phyloP scores from a whole-genome alignment of 2,113 vertebrate genomes.

The Burhinus bistriatus region DNA sequence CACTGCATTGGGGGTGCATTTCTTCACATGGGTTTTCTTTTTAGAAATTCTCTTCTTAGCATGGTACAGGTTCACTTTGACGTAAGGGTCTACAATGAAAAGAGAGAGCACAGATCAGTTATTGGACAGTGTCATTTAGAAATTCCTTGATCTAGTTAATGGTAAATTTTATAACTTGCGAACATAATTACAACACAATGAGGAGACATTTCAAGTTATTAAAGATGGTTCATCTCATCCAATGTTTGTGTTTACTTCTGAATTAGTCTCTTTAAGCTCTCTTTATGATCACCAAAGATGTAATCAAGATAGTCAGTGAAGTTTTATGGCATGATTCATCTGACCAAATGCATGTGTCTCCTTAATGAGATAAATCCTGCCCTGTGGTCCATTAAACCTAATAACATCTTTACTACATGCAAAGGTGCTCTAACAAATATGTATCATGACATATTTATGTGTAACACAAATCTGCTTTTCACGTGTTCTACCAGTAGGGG shows the following conservation, averaged over 20 bases:
- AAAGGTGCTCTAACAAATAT: background rate
- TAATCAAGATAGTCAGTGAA: background rate
- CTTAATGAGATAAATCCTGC: background rate
- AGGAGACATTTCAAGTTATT: background rate
- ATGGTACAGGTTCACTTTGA: slow-evolving; percentile 96
- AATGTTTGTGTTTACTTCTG: background rate
- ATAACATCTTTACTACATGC: background rate
- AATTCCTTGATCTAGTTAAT: background rate
- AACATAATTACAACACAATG: background rate
- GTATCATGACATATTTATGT: background rate
- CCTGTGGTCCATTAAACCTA: background rate
- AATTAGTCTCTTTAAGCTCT: background rate
- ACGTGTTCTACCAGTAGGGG: accelerated
- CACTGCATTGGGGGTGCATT: slow-evolving; percentile 93
- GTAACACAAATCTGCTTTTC: background rate
- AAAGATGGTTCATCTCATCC: background rate
- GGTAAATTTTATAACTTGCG: background rate
- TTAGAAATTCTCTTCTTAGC: slow-evolving; percentile 96
- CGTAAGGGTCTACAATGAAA: slow-evolving; percentile 86
- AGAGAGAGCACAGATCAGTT: background rate
- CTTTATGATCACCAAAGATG: background rate
- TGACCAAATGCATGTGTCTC: background rate
- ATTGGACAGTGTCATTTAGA: background rate
- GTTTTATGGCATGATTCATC: background rate
- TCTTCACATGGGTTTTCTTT: slow-evolving; percentile 98